Conservation (phyloP, 2,113 vertebrate species). For the Phycodurus eques region DNA sequence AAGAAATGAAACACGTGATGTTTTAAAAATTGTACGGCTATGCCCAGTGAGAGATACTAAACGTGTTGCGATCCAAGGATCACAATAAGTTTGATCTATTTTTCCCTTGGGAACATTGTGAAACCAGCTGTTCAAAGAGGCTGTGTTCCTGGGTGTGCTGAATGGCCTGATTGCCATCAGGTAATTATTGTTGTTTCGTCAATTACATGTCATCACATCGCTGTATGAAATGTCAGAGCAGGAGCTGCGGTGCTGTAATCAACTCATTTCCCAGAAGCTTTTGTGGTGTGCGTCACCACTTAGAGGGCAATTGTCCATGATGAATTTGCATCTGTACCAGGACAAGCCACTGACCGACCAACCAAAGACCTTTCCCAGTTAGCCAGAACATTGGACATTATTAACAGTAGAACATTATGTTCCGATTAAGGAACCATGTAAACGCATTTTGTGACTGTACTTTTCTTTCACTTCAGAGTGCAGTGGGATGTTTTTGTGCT, state of each 20-base stretch:
- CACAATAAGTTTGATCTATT: not conserved
- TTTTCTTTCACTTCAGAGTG: not conserved
- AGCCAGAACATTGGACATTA: constrained; percentile 10
- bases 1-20: not conserved
- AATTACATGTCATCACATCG: not conserved
- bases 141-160: not conserved
- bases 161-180: not conserved
- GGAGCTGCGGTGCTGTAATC: not conserved
- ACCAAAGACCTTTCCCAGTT: constrained; percentile 21
- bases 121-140: not conserved
- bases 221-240: not conserved
- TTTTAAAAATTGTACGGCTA: not conserved
- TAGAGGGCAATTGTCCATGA: constrained; percentile 22
- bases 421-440: constrained; percentile 1
- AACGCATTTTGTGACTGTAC: not conserved
- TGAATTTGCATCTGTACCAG: constrained; percentile 32
- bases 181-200: constrained; percentile 18
- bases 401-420: constrained; percentile 4
- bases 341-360: not conserved
- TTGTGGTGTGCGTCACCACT: constrained; percentile 11
- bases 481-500: not conserved
- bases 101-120: not conserved
- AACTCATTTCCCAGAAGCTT: constrained; percentile 22
- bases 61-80: not conserved
- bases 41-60: not conserved